Base-by-base conservation (phyloP, 2,888 invertebrate species). In the Zygogramma bicolorata region DNA sequence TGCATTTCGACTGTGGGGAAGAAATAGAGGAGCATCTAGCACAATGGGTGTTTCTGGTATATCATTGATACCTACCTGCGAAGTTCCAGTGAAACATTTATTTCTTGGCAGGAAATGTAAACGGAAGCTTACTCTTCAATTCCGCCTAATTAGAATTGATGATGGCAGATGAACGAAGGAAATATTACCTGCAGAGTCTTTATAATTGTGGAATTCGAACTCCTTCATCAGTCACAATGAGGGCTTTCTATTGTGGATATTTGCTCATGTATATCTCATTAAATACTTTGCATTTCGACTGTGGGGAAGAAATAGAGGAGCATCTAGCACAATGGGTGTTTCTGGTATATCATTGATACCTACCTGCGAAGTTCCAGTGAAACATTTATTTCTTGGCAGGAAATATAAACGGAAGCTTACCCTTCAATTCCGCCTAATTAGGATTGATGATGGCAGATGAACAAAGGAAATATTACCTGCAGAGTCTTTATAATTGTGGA, bases 91-190 rank as follows among this genome's bases (percentile, higher is more conserved):
- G 25, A 6, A 22, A 25, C 53, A 22, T 53, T 25, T 2, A 53
- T 53, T 27, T n/a, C 53, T n/a, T n/a, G n/a, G n/a, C 27, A 46
- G 63, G 46, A 49, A 63, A 63, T 46, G 20, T 15, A 15, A 63
- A 31, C 15, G 63, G 29, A 18, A 18, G 40, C 15, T 18, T 40
- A 15, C 13, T 8, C 13, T 34, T 4, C 4, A 18, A 8, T 61
- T 34, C 40, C 40, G 22, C 34, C 22, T 63, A 63, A 63, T 63
- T 63, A 27, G 46, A 31, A 63, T 49, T 63, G 63, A 49, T 63
- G 29, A 27, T 2, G 63, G 46, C 10, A 31, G 49, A 63, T 63
- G 1, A 63, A 63, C 46, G 63, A 49, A 63, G 29, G 15, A 63
- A 63, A 49, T 63, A n/a, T 53, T 53, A 31, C 46, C 31, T 46